phyloP scores from a whole-genome alignment of 1,140 invertebrate species.

The Drosophila oshimai region DNA sequence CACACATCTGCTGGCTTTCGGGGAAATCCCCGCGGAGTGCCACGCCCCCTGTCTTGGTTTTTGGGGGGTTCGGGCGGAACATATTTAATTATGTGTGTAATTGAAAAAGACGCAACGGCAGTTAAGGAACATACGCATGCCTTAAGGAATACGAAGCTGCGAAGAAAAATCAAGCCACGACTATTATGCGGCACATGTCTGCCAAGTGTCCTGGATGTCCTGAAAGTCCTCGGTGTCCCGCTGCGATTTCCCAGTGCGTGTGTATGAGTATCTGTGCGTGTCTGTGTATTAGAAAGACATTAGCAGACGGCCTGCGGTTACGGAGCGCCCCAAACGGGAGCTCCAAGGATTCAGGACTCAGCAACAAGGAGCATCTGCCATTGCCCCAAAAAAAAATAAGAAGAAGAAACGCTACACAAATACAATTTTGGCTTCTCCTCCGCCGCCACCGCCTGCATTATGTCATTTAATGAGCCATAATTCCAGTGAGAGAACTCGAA shows the following conservation, averaged over 20 bases:
- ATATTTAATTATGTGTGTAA: constrained; percentile 80
- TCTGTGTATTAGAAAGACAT: constrained; percentile 75
- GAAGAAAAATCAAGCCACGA: constrained; percentile 47
- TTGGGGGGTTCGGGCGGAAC: no score
- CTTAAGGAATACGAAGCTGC: constrained; percentile 7
- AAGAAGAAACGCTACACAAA: constrained; percentile 9
- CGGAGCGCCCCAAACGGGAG: background rate
- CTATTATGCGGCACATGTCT: constrained; percentile 67
- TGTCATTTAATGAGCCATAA: constrained; percentile 77
- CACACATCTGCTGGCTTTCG: background rate
- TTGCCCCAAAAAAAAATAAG: constrained; percentile 17
- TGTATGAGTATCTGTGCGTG: constrained; percentile 37
- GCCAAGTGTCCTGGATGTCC: constrained; percentile 36
- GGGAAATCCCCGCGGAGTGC: constrained; percentile 29
- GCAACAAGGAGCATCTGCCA: constrained; percentile 21
- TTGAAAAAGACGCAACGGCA: constrained; percentile 76
- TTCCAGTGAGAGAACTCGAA: constrained; percentile 57
- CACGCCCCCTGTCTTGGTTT: constrained; percentile 21
- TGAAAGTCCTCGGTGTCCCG: constrained; percentile 27
- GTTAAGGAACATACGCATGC: constrained; percentile 47
- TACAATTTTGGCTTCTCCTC: constrained; percentile 32
- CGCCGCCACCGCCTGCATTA: constrained; percentile 41
- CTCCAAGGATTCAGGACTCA: background rate
- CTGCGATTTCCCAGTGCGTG: constrained; percentile 24
- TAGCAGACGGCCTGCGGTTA: constrained; percentile 48